Conservation (phyloP, 23 tunicate genomes). For the Halocynthia roretzi region DNA sequence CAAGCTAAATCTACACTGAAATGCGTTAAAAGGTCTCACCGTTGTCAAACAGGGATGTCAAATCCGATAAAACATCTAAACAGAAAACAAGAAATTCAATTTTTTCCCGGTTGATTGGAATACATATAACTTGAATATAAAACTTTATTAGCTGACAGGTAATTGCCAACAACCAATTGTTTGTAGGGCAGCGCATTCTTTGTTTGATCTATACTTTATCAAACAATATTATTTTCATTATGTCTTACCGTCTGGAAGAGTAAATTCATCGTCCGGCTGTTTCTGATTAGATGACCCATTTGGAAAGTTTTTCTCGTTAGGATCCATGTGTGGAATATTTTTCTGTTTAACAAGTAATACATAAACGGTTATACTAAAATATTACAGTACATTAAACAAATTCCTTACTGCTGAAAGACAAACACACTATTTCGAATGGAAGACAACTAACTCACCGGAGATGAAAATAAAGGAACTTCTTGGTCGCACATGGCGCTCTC, state of each 20-base stretch:
- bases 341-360: neutral
- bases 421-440: neutral
- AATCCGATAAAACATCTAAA: slow-evolving; percentile 19
- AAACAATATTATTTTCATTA: neutral
- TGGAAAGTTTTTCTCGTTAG: slow-evolving; percentile 22
- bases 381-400: neutral
- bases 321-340: slow-evolving; percentile 18
- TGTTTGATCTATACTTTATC: no score
- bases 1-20: neutral
- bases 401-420: neutral
- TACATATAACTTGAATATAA: neutral
- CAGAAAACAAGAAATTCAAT: neutral
- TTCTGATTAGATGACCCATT: slow-evolving; percentile 26
- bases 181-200: neutral
- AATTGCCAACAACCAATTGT: neutral
- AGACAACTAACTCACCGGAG: slow-evolving; percentile 2
- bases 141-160: neutral
- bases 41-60: slow-evolving; percentile 16
- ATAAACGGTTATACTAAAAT: neutral
- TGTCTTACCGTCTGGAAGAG: slow-evolving; percentile 25
- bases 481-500: slow-evolving; percentile 35
- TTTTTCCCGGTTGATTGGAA: neutral
- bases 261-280: slow-evolving; percentile 44
- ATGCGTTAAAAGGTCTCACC: neutral
- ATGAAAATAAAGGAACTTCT: slow-evolving; percentile 22